A percentile compares a stretch with the other conserved stretches of the same genome.
phyloP scores from a whole-genome alignment of 2,797 vertebrate species.

The Centropyge bicolor region DNA sequence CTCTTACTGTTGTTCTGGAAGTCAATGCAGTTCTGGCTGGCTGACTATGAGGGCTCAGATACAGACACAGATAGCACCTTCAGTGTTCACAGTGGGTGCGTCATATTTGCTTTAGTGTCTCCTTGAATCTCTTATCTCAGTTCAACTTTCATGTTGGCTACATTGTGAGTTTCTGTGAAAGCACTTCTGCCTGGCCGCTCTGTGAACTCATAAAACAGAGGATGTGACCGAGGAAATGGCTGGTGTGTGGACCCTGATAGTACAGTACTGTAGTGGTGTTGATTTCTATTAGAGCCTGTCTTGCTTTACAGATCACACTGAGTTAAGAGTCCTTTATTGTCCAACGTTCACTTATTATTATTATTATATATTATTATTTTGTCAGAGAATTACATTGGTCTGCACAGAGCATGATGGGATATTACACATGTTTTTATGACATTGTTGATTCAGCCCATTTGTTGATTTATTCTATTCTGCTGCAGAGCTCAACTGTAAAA shows the following conservation, averaged over 20 bases:
- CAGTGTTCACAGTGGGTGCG: background rate
- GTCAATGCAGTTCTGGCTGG: background rate
- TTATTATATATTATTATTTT: too few relatives aligned
- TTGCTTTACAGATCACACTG: background rate
- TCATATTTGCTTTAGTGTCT: background rate
- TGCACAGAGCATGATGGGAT: background rate
- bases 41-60: background rate
- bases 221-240: slow-evolving; percentile 25
- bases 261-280: background rate
- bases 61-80: slow-evolving; percentile 6
- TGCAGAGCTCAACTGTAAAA: background rate
- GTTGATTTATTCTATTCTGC: background rate
- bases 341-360: background rate
- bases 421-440: background rate
- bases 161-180: slow-evolving; percentile 1
- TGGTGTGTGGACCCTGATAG: background rate
- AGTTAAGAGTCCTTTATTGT: background rate
- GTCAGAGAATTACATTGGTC: background rate
- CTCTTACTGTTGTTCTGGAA: background rate
- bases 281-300: accelerated
- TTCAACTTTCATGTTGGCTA: background rate
- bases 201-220: background rate
- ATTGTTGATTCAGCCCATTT: background rate
- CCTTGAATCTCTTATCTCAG: slow-evolving; percentile 21
- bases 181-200: background rate